phyloP scores from a whole-genome alignment of 2,797 vertebrate species.

The Ataeniobius toweri region DNA sequence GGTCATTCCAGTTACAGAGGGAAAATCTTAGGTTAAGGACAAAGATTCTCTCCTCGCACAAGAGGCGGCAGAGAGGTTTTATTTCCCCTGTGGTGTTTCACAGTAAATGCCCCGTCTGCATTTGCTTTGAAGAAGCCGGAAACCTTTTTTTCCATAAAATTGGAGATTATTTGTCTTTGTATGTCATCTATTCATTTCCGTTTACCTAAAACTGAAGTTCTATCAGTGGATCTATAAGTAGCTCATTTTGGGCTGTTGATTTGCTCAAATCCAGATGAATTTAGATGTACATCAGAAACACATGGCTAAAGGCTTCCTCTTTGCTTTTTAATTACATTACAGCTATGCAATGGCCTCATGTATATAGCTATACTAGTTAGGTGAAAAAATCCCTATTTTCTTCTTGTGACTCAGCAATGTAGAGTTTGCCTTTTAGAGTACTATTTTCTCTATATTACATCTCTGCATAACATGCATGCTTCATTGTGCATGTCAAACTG shows the following conservation, averaged over 20 bases:
- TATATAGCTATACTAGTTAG: background rate
- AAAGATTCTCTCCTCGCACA: conserved; percentile 68
- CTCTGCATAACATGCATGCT: conserved; percentile 6
- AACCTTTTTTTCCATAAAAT: conserved; percentile 25
- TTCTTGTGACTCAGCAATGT: background rate
- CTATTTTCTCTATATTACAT: conserved; percentile 8
- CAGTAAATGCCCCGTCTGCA: conserved; percentile 58
- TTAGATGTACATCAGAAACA: background rate
- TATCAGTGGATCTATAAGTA: background rate
- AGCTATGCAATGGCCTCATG: background rate
- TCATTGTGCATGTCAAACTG: conserved; percentile 39
- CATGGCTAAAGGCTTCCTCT: background rate
- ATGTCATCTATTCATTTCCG: conserved; percentile 21
- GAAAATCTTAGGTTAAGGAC: conserved; percentile 75
- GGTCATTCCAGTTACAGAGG: conserved; percentile 74
- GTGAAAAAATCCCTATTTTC: background rate
- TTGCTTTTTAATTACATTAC: background rate
- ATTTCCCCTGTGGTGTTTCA: conserved; percentile 68
- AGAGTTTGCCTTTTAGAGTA: background rate
- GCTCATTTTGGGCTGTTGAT: background rate
- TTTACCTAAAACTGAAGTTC: conserved; percentile 7
- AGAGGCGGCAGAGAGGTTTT: conserved; percentile 63
- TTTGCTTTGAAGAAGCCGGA: conserved; percentile 34
- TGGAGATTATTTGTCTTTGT: conserved; percentile 48
- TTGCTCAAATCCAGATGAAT: background rate